Percentiles rank a stretch among this genome's conserved stretches.
Conservation (phyloP, 2,113 vertebrate genomes). For the Propithecus coquereli region DNA sequence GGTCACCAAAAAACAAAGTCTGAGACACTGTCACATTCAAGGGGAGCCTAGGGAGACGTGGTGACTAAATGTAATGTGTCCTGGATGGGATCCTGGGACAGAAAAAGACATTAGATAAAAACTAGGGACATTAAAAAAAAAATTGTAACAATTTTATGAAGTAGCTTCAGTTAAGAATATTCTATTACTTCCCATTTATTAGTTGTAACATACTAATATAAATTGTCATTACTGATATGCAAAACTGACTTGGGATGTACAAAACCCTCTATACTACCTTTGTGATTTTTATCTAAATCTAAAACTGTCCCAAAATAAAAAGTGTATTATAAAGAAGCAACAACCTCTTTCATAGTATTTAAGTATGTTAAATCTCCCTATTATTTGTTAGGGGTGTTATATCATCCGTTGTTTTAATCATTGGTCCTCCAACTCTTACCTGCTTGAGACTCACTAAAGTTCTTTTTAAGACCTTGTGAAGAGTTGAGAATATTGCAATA, state of each 20-base stretch:
- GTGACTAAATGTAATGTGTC: not conserved
- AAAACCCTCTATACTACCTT: not conserved
- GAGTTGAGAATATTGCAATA: not conserved
- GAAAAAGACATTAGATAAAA: not conserved
- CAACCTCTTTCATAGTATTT: not conserved
- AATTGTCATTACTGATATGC: too few relatives aligned
- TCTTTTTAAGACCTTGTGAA: not conserved
- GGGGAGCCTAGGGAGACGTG: too few relatives aligned
- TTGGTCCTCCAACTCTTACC: not conserved
- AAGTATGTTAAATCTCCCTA: not conserved
- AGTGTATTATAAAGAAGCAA: not conserved
- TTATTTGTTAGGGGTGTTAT: not conserved
- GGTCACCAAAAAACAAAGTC: not conserved
- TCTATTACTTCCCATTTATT: not conserved
- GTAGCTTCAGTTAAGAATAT: not conserved
- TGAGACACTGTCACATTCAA: not conserved
- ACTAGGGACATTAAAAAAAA: not conserved
- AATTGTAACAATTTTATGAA: not conserved
- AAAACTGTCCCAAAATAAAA: not conserved
- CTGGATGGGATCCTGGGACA: too few relatives aligned
- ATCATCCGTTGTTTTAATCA: not conserved
- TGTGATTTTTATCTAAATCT: not conserved
- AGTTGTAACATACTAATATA: not conserved
- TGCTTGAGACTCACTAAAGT: not conserved
- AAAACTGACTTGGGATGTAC: not conserved